phyloP scores from a whole-genome alignment of 2,797 vertebrate genomes.

The Typhlichthys eigenmanni region DNA sequence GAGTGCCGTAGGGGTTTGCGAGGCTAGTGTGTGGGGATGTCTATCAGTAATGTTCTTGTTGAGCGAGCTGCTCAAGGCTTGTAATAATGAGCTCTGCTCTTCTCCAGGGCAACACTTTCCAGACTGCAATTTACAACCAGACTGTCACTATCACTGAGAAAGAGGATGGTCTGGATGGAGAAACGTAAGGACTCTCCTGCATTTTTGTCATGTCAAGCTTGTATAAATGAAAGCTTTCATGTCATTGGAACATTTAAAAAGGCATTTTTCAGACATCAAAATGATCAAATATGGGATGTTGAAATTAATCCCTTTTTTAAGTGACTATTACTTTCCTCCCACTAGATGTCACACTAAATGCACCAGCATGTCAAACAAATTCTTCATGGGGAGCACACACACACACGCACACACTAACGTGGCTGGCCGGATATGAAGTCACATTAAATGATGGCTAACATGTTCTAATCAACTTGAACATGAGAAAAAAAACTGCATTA shows the following conservation, averaged over 20 bases:
- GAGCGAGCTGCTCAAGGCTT: neutral
- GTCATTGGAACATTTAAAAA: neutral
- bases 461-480: neutral
- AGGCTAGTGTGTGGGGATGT: too few relatives aligned
- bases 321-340: too few relatives aligned
- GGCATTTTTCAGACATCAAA: neutral
- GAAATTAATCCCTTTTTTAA: too few relatives aligned
- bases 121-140: slow-evolving; percentile 80
- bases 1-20: too few relatives aligned
- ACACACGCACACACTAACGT: too few relatives aligned
- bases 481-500: neutral
- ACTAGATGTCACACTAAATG: too few relatives aligned
- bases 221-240: neutral
- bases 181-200: slow-evolving; percentile 67
- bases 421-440: too few relatives aligned
- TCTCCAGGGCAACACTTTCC: slow-evolving; percentile 70
- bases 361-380: too few relatives aligned
- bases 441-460: too few relatives aligned
- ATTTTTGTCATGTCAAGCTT: neutral
- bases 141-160: slow-evolving; percentile 78
- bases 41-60: too few relatives aligned
- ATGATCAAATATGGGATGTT: too few relatives aligned
- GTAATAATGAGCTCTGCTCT: slow-evolving; percentile 9
- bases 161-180: slow-evolving; percentile 80
- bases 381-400: too few relatives aligned